Evolutionary conservation across 2,113 vertebrate species (phyloP), one percentile per base, ranked within the genome.

Genomic region (Oceanites oceanicus): DNA sequence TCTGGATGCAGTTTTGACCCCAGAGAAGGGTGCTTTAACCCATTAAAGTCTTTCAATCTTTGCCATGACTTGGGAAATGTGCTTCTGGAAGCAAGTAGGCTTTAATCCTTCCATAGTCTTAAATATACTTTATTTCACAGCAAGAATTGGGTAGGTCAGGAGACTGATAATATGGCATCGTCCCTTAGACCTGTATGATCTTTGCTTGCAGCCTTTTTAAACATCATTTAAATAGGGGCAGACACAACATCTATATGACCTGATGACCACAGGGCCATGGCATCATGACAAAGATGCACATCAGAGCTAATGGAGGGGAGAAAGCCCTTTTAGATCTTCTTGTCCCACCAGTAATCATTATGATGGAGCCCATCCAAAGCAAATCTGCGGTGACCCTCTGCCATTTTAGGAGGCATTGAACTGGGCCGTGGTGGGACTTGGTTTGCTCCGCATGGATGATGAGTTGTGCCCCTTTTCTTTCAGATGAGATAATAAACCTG

Each of bases 221-320:
- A 9, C 38, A 38, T 38, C 38, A 38, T 78, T 81, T 25, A 34
- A 76, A 19, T 3, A 21, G 20, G 11, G 25, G 13, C 47, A 67
- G 32, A 23, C 13, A 23, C 11, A 49, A 23, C 19, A 27, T 42
- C n/a, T 50, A 2, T 63, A 23, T 10, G 22, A 7, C 15, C 59
- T 2, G 2, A 94, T 30, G 19, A 26, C 22, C 32, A 27, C 26
- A 1, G 2, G 40, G 52, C 32, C 9, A 1, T 5, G 40, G 27
- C 15, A 21, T 53, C 4, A 1, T 3, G 40, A 6, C 68, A 53
- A 70, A 36, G 45, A 19, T 10, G 6, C 0, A 0, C 27, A 40
- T 15, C 40, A 30, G 49, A 61, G 45, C 6, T 87, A 74, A 11
- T 2, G 16, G 40, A 81, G 55, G 10, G 22, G 18, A 23, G 6